Base-by-base conservation (phyloP, 2,888 invertebrate genomes). In the Tuberolachnus salignus region DNA sequence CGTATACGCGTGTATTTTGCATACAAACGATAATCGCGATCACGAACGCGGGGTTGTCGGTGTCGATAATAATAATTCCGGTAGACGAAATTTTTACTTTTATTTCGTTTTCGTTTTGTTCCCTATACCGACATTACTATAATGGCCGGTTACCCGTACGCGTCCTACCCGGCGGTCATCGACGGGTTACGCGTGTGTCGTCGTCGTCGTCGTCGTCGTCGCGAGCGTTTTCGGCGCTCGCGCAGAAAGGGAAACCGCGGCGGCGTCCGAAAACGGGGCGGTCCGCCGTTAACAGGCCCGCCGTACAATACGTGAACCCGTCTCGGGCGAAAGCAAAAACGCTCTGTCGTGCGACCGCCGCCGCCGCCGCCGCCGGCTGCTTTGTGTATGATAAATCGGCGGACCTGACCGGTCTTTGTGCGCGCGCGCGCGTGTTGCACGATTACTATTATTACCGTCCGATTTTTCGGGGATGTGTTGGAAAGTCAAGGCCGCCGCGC, bases 401-500 rank as follows among this genome's bases (percentile, higher is more conserved):
- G n/a, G n/a, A n/a, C n/a, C n/a, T n/a, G n/a, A n/a, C n/a, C n/a
- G n/a, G 26, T 26, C 49, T 11, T 59, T 44, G 63, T 10, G n/a
- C 44, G 42, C 6, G 19, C 42, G 1, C 8, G 3, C 4, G 3
- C 21, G 44, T 71, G 16, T 44, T 46, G 23, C 23, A 34, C 34
- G 6, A 44, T 46, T 57, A 70, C 55, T 57, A 8, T 34, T 1
- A 14, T 14, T 14, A 13, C 55, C 49, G 53, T 55, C 74, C 64
- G 74, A 66, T 75, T 75, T 34, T 75, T 75, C 14, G 71, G 71
- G n/a, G 14, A 19, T 59, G n/a, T 46, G 71, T 75, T 75, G 53
- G 74, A 75, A 75, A 75, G 74, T 75, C 74, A 75, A 75, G 74
- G 74, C 64, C 74, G 16, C 57, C 4, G 61, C 4, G 61, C 42